Evolutionary conservation across 1,140 invertebrate genomes (phyloP), one percentile per base, ranked within the genome.

Genomic region (Drosophila repleta): DNA sequence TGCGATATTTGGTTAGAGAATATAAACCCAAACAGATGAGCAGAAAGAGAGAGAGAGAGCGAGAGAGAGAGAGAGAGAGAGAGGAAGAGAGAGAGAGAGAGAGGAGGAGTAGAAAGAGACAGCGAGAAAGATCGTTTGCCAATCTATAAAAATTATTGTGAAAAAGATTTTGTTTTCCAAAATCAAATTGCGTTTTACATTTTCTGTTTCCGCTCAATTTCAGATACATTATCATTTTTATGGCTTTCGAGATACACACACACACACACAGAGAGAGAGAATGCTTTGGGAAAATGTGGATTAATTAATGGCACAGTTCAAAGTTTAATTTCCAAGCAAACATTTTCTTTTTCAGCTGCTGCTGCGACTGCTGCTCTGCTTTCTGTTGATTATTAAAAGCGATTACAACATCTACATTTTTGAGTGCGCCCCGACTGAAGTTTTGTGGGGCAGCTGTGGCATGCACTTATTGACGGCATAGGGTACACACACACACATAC

Each of bases 301-400:
- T 74, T 81, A 90, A 90, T 90, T 90, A 90, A 85, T 78, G 87
- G 87, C 77, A 73, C 74, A 90, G 85, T 90, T 90, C 85, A 90
- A 81, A 90, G 85, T 76, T 90, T 74, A 90, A 90, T 90, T 90
- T 76, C 11, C 43, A 52, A 43, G 26, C 63, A 78, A 76, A 81
- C 71, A 84, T 84, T 71, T 73, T 69, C 76, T 55, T 53, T 48
- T 53, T 8, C 29, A 8, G 29, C 76, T 79, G 48, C 55, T 45
- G 41, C 24, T 52, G 57, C 32, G 48, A 1, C 51, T 56, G 39
- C 8, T 64, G 60, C 39, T 60, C 13, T 68, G 63, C 41, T 75
- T 45, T 69, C 58, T 48, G 51, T 74, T 58, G 63, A 80, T 85
- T 85, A 85, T 85, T 71, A 74, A 51, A 70, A 63, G 55, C 79